Evolutionary conservation across 2,113 vertebrate genomes (phyloP), one percentile per base, ranked within the genome.

Genomic region (Clarias magur): DNA sequence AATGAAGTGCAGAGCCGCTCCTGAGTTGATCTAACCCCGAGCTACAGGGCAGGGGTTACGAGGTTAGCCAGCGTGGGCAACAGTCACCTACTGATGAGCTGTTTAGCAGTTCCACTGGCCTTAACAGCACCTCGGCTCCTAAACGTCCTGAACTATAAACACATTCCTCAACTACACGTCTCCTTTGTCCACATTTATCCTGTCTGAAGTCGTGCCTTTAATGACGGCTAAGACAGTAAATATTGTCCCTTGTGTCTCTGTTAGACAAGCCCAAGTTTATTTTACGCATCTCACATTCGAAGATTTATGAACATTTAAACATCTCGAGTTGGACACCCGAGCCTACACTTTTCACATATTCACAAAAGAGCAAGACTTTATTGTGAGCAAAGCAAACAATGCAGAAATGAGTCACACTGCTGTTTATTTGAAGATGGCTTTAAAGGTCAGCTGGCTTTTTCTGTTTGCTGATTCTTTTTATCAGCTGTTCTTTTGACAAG

Each of bases 391-490:
- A 57, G 54, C 62, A 56, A 75, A 86, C 63, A 25, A 17, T 76
- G 56, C 23, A 0, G 78, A 79, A 79, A 78, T 82, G 65, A 34
- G 30, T 34, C 21, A 27, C 72, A 34, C 63, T 68, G 21, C 6
- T 63, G 90, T 94, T 94, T 94, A 91, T 93, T 93, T 94, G 91
- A 92, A 87, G 73, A 88, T 87, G 9, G 56, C 60, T 87, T 68
- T 79, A 53, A 81, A 84, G 70, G 54, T 75, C 86, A 73, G 89
- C 83, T 54, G 6, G 83, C 85, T 93, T 91, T 92, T 94, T 94
- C 89, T 89, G 65, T 93, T 93, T 65, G 81, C 87, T 93, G 91
- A 93, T 93, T 91, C 94, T 90, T 91, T 90, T 91, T 89, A 93
- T 91, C 88, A 65, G 91, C 89, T 92, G 91, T 89, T 92, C 90